Conservation (phyloP, 2,797 vertebrate genomes). For the Falco biarmicus region DNA sequence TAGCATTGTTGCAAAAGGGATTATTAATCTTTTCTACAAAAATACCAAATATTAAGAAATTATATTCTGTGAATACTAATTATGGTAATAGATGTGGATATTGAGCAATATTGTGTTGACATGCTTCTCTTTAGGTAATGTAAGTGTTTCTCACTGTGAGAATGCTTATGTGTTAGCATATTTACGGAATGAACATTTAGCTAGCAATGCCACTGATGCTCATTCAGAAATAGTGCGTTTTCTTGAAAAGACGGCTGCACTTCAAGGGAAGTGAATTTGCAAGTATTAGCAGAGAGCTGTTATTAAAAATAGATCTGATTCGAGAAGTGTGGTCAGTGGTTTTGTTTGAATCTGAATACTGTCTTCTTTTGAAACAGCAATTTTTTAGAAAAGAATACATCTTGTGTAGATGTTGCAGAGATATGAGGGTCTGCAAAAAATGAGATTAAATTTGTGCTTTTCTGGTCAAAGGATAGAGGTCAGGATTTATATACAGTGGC, state of each 20-base stretch:
- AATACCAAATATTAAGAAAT: background rate
- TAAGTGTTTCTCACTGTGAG: background rate
- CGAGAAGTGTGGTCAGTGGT: background rate
- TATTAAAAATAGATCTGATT: background rate
- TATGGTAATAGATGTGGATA: background rate
- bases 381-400: background rate
- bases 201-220: background rate
- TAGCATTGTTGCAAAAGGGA: background rate
- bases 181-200: background rate
- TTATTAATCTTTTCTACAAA: background rate
- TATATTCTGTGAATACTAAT: background rate
- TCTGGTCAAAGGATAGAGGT: background rate
- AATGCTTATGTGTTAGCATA: background rate
- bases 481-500: background rate
- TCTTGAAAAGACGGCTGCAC: background rate
- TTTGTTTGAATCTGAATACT: background rate
- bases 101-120: background rate
- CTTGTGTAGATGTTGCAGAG: background rate
- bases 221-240: background rate
- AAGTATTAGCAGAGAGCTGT: background rate
- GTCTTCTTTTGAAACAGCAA: background rate
- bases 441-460: background rate
- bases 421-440: background rate
- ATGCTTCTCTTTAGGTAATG: background rate
- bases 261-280: background rate